phyloP scores from a whole-genome alignment of 1,140 invertebrate genomes.

The Hyles vespertilio region DNA sequence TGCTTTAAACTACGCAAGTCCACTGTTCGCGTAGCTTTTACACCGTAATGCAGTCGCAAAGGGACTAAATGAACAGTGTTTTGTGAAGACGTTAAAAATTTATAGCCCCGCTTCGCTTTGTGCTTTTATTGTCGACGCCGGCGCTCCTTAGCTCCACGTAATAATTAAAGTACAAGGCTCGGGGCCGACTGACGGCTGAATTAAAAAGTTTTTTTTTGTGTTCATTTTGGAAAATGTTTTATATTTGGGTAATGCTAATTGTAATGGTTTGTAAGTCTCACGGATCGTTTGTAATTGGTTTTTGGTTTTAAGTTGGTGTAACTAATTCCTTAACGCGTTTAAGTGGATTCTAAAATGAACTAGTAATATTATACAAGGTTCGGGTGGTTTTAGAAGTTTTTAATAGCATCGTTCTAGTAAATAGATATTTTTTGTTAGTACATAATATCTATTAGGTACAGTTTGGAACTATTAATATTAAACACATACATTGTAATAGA shows the following conservation, averaged over 20 bases:
- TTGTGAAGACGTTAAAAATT: constrained; percentile 60
- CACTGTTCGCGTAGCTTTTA: not conserved
- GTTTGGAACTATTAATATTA: too few species aligned
- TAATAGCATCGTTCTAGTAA: too few species aligned
- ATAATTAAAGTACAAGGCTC: constrained; percentile 50
- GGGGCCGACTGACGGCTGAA: constrained; percentile 26
- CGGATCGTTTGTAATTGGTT: not conserved
- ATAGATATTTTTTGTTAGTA: too few species aligned
- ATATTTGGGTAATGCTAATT: constrained; percentile 8
- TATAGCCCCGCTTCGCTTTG: constrained; percentile 35
- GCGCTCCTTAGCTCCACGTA: constrained; percentile 26
- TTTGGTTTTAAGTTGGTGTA: not conserved
- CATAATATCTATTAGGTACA: too few species aligned
- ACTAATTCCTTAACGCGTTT: too few species aligned
- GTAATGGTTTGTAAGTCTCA: not conserved
- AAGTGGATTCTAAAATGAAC: too few species aligned
- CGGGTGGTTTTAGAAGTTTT: too few species aligned
- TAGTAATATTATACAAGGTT: too few species aligned
- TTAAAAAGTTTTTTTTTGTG: constrained; percentile 18
- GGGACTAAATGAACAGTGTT: constrained; percentile 47
- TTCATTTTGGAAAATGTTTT: constrained; percentile 8
- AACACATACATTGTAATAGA: too few species aligned
- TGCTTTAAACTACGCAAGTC: not conserved
- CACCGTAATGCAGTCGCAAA: constrained; percentile 36
- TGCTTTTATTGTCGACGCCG: constrained; percentile 38